Evolutionary conservation across 2,888 invertebrate species (phyloP).

Genomic region (Acleris laterana): DNA sequence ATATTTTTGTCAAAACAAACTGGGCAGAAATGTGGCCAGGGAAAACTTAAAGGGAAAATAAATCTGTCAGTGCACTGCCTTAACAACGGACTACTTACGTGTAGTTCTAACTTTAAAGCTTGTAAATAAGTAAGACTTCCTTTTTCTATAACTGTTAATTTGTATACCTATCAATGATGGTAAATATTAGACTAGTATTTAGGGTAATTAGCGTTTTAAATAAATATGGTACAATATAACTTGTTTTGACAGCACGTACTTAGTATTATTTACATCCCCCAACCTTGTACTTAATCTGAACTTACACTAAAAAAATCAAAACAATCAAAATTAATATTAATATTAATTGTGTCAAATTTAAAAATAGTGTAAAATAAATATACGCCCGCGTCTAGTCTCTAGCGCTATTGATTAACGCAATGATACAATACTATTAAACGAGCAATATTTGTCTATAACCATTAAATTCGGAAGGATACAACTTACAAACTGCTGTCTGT

Average conservation of each 20-base stretch:
- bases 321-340: neutral
- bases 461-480: no score
- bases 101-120: conserved; percentile 19
- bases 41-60: conserved; percentile 6
- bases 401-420: no score
- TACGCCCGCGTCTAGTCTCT: no score
- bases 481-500: no score
- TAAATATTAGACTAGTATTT: conserved; percentile 40
- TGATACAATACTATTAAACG: no score
- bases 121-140: conserved; percentile 31
- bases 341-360: no score
- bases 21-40: conserved; percentile 18
- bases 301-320: neutral
- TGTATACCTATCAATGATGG: conserved; percentile 24
- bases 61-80: conserved; percentile 7
- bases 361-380: no score
- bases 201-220: conserved; percentile 42
- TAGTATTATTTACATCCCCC: conserved; percentile 38
- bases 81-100: conserved; percentile 9
- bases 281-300: neutral
- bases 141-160: conserved; percentile 29
- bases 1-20: conserved; percentile 42
- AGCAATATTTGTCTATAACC: no score
- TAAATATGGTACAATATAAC: conserved; percentile 49
- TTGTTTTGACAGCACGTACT: conserved; percentile 43